Base-by-base conservation (phyloP, 2,797 vertebrate genomes). In the Syngnathus acus region DNA sequence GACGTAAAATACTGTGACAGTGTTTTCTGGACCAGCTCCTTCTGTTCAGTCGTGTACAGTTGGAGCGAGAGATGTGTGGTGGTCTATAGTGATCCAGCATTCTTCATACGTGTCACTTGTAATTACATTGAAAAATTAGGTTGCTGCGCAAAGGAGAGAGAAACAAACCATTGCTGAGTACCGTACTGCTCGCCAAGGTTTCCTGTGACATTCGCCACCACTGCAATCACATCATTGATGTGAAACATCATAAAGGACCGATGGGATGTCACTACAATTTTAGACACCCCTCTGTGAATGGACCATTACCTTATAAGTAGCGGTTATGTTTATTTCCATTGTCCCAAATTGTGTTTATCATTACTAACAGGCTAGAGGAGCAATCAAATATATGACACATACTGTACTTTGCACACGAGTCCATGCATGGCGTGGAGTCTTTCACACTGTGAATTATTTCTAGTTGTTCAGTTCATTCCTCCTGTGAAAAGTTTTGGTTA, bases 61-160 rank as follows among this genome's bases (percentile, higher is more conserved):
- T 75, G 73, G 80, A 87, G 84, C 77, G 72, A 76, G 54, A 72
- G 82, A 79, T 78, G 32, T 75, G 78, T 74, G 64, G 70, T 71
- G 78, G 78, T 74, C 62, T 82, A 78, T 83, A 83, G 79, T 76
- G 77, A 84, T 80, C 65, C 71, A 71, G 72, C 72, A 75, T 70
- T 81, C 64, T 54, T 65, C 54, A 65, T 65, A 54, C 6, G 10
- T 83, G 80, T 84, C 85, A 74, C 68, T 17, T 65, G 76, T 84
- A 84, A 87, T 89, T 85, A 84, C 68, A 58, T 72, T 82, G 80
- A 78, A 83, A 78, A 77, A 87, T 71, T 72, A 66, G 68, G 64
- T 76, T 78, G 64, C 17, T 65, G 70, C 70, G 74, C 70, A 74
- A 4, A 6, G 53, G 23, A 55, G 23, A 47, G 43, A n/a, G 54